phyloP scores from a whole-genome alignment of 2,888 invertebrate genomes.

The Eulithis testata region DNA sequence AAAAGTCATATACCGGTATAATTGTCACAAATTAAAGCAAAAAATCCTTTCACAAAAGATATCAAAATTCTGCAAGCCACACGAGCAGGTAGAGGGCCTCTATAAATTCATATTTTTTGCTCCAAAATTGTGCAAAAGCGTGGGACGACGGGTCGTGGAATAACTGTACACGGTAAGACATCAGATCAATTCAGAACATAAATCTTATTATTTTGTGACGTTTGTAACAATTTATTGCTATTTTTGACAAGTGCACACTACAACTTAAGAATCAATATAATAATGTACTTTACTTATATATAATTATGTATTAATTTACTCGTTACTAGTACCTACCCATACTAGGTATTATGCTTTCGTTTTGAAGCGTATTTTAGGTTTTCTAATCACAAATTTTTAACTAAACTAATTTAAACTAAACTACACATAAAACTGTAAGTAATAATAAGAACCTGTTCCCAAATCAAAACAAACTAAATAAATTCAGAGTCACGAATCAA shows the following conservation, averaged over 20 bases:
- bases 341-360: no score
- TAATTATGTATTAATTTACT: no score
- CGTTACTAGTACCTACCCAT: no score
- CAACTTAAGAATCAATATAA: no score
- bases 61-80: slow-evolving; percentile 85
- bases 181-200: slow-evolving; percentile 58
- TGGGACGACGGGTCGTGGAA: slow-evolving; percentile 70
- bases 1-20: slow-evolving; percentile 85
- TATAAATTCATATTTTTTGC: slow-evolving; percentile 73
- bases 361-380: no score
- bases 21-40: slow-evolving; percentile 85
- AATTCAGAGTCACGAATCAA: slow-evolving; percentile 55
- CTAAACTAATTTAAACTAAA: no score
- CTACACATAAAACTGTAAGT: no score
- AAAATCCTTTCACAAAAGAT: slow-evolving; percentile 78
- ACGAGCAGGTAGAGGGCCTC: slow-evolving; percentile 80
- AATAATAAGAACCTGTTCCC: background rate
- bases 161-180: slow-evolving; percentile 75
- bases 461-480: slow-evolving; percentile 32
- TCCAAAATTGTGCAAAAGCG: slow-evolving; percentile 79
- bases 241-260: no score
- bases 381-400: no score
- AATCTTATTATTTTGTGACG: slow-evolving; percentile 51
- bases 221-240: slow-evolving; percentile 38
- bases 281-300: no score